Base-by-base conservation (phyloP, 2,113 vertebrate species). In the Aptenodytes patagonicus region DNA sequence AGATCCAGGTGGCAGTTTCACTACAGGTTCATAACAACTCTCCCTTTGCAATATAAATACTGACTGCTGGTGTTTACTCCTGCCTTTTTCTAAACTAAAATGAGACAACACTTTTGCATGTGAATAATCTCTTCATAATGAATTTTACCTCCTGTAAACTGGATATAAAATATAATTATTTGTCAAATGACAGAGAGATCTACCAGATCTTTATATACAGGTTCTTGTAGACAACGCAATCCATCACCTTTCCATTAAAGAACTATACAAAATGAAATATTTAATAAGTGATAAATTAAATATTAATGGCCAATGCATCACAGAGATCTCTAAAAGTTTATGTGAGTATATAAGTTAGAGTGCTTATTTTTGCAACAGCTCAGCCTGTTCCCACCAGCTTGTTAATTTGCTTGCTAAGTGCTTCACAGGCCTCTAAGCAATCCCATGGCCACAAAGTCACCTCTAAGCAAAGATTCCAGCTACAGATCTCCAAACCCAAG, bases 261-360 rank as follows among this genome's bases (percentile, higher is more conserved):
- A 91, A 93, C 82, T 70, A 60, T 36, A 92, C 28, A 91, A 66
- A 72, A 96, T 96, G 10, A 96, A 96, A 96, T 96, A 96, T 95
- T 91, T 94, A 93, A 61, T 90, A 95, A 82, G 75, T 70, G 82
- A 87, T 93, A 86, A 92, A 95, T 97, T 90, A 96, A 95, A 96
- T 90, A 96, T 95, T 97, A 89, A 97, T 16, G 7, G 71, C 15
- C 71, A 89, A 86, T 87, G 81, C 94, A 88, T 96, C 83, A 94
- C 85, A 88, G 80, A 92, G 25, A 75, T 62, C 42, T 75, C 89
- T 36, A 46, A 57, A 84, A 94, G 71, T 96, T 95, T 91, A 89
- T 29, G 21, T 36, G 34, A 66, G 32, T 55, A 19, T 86, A 1
- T 47, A 92, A 71, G 61, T 84, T 75, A 38, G 36, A 85, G 36